These are phyloP conservation scores for Drosophila lutescens DNA, from an alignment of 2,888 invertebrate species.

Conservation along the genomic window DNA sequence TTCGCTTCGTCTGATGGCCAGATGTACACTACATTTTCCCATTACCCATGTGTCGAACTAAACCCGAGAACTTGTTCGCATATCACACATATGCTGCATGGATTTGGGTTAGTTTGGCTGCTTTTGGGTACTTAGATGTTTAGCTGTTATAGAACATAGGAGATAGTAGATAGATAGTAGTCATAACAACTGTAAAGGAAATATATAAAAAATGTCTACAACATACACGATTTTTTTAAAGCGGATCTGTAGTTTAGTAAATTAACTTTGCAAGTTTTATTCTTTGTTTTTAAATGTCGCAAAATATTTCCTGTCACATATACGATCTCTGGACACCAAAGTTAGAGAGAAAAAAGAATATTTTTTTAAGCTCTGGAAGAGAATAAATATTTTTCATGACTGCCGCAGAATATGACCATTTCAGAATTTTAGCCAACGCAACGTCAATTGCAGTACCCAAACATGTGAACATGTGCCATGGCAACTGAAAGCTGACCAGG, in stretches of 20 bases:
- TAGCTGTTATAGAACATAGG: conserved; percentile 27
- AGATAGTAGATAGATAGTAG: no score
- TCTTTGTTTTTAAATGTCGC: not conserved
- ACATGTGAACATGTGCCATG: conserved; percentile 28
- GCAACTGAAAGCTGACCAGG: conserved; percentile 50
- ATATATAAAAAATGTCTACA: not conserved
- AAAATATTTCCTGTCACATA: conserved; percentile 40
- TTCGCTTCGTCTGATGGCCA: conserved; percentile 18
- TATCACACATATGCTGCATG: conserved; percentile 40
- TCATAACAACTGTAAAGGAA: not conserved
- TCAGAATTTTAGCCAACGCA: conserved; percentile 55
- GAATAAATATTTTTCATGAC: conserved; percentile 48
- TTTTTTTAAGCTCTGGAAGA: not conserved
- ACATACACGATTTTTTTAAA: not conserved
- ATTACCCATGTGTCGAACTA: conserved; percentile 60
- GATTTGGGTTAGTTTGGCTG: conserved; percentile 29
- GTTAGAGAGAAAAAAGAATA: not conserved
- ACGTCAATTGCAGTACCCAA: conserved; percentile 60
- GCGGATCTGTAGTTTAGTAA: no score
- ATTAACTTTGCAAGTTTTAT: not conserved
- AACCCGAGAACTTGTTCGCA: conserved; percentile 39
- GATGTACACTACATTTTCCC: conserved; percentile 27
- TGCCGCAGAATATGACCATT: conserved; percentile 43
- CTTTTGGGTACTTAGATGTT: conserved; percentile 12
- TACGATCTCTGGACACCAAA: conserved; percentile 34